Percentiles rank a stretch among this genome's conserved stretches.
Conservation (phyloP, 2,113 vertebrate species). For the Coregonus clupeaformis region DNA sequence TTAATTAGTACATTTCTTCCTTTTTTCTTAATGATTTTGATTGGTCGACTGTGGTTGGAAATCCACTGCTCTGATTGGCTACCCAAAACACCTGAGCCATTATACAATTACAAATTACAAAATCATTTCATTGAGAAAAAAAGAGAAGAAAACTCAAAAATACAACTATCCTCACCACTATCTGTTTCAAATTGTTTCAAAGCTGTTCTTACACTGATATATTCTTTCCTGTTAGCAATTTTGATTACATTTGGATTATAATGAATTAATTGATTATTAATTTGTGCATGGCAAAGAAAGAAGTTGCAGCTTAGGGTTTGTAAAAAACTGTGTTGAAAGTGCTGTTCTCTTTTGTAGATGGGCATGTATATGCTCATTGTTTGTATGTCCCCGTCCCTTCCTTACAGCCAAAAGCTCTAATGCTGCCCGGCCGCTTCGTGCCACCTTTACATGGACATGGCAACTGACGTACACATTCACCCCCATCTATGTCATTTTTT, state of each 20-base stretch:
- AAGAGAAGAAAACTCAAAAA: conserved; percentile 50
- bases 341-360: conserved; percentile 94
- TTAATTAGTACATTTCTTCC: conserved; percentile 52
- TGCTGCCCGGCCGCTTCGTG: conserved; percentile 97
- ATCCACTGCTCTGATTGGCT: conserved; percentile 13
- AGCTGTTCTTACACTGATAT: conserved; percentile 76
- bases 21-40: conserved; percentile 62
- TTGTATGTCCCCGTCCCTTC: conserved; percentile 99
- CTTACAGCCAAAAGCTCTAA: conserved; percentile 99
- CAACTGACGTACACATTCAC: conserved; percentile 97
- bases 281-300: conserved; percentile 90
- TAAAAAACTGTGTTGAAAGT: conserved; percentile 95
- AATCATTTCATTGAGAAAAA: conserved; percentile 58
- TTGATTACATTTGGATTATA: conserved; percentile 59
- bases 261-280: conserved; percentile 58
- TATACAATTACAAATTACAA: conserved; percentile 15
- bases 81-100: conserved; percentile 1
- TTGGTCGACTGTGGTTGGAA: neutral
- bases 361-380: conserved; percentile 98
- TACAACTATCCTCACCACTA: conserved; percentile 57
- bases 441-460: conserved; percentile 99
- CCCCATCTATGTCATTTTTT: conserved; percentile 93
- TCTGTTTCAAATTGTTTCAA: conserved; percentile 78
- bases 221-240: conserved; percentile 66
- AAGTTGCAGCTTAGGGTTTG: conserved; percentile 99